Conservation (phyloP, 2,797 vertebrate genomes). For the Podarcis siculus region DNA sequence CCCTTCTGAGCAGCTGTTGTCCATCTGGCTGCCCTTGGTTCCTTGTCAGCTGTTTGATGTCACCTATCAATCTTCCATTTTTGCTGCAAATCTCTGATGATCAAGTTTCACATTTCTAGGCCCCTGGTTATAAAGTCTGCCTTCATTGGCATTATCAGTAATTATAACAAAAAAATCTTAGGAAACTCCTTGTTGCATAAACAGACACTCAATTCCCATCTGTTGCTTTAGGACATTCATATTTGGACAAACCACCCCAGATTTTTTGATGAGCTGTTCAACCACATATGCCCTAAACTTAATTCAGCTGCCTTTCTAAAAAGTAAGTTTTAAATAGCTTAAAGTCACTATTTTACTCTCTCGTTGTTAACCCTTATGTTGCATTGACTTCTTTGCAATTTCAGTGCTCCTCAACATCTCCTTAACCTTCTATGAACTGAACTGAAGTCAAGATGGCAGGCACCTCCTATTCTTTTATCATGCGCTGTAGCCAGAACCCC, state of each 20-base stretch:
- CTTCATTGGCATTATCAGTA: slow-evolving; percentile 81
- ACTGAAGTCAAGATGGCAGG: not conserved
- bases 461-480: too few relatives aligned
- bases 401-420: not conserved
- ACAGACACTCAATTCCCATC: slow-evolving; percentile 75
- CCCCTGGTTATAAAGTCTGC: slow-evolving; percentile 68
- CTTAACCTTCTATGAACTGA: not conserved
- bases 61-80: slow-evolving; percentile 80
- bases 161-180: slow-evolving; percentile 79
- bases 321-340: slow-evolving; percentile 33
- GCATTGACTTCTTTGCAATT: not conserved
- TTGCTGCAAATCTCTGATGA: slow-evolving; percentile 80
- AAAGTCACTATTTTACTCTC: slow-evolving; percentile 17
- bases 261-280: slow-evolving; percentile 56
- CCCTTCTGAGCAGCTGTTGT: slow-evolving; percentile 75
- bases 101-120: slow-evolving; percentile 78
- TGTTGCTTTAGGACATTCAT: slow-evolving; percentile 74
- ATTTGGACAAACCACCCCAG: slow-evolving; percentile 45
- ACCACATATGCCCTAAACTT: not conserved
- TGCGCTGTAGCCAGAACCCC: too few relatives aligned
- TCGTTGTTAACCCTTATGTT: not conserved
- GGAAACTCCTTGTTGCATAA: slow-evolving; percentile 70
- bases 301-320: slow-evolving; percentile 36
- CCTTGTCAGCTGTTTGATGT: slow-evolving; percentile 80
- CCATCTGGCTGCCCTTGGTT: slow-evolving; percentile 60